phyloP scores from a whole-genome alignment of 2,888 invertebrate genomes.

The Caenorhabditis becei region DNA sequence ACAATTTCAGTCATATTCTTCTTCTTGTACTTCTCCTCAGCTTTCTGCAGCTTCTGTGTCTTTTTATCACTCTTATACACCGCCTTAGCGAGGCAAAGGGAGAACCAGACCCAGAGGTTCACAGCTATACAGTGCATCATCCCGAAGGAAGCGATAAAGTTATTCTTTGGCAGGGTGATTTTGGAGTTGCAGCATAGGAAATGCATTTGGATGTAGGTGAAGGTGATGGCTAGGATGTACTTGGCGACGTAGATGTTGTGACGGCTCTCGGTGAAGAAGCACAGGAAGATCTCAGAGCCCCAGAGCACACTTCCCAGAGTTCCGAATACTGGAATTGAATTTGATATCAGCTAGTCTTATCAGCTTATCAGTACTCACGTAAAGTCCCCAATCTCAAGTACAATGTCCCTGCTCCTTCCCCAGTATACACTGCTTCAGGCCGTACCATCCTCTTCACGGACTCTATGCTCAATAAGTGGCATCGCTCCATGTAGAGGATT shows the following conservation, averaged over 20 bases:
- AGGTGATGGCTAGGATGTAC: conserved; percentile 50
- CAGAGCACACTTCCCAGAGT: conserved; percentile 56
- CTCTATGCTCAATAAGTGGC: conserved; percentile 25
- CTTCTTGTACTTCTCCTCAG: conserved; percentile 48
- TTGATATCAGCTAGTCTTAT: not conserved
- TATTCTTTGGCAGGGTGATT: conserved; percentile 48
- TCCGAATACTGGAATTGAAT: conserved; percentile 50
- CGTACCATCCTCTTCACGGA: conserved; percentile 31
- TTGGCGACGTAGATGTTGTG: conserved; percentile 56
- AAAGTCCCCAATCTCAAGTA: conserved; percentile 53
- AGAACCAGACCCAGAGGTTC: conserved; percentile 61
- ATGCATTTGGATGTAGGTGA: conserved; percentile 58
- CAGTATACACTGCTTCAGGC: conserved; percentile 47
- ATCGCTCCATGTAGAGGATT: conserved; percentile 38
- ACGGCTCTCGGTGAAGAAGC: conserved; percentile 50
- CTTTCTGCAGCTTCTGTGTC: conserved; percentile 40
- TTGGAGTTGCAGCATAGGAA: conserved; percentile 60
- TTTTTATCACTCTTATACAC: conserved; percentile 50
- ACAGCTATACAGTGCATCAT: conserved; percentile 62
- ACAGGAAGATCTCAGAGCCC: conserved; percentile 56
- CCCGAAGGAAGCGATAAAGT: conserved; percentile 53
- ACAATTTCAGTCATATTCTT: conserved; percentile 49
- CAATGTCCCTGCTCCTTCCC: conserved; percentile 51
- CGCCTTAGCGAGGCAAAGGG: conserved; percentile 45
- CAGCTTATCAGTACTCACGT: conserved; percentile 11